These are phyloP conservation scores for Eurystomus glaucurus DNA, from an alignment of 2,797 vertebrate genomes.

Conservation along the genomic window DNA sequence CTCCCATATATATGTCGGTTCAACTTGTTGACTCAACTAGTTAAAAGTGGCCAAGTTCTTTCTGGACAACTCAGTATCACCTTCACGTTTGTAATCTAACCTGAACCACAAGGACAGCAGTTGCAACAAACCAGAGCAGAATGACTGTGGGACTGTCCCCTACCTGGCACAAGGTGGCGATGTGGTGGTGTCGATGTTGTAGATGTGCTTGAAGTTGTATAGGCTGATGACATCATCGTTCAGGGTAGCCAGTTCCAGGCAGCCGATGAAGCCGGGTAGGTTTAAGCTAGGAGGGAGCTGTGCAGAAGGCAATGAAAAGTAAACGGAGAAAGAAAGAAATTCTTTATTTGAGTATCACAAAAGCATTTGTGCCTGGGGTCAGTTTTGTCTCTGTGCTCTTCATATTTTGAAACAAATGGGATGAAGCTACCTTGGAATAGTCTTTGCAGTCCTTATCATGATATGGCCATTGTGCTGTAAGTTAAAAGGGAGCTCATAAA, in stretches of 20 bases:
- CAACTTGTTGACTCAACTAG: neutral
- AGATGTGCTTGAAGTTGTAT: constrained; percentile 93
- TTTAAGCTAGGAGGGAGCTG: constrained; percentile 92
- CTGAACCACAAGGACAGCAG: accelerated
- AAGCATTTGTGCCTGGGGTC: neutral
- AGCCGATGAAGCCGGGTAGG: constrained; percentile 93
- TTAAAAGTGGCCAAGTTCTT: neutral
- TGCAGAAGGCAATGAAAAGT: neutral
- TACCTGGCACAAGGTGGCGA: constrained; percentile 93
- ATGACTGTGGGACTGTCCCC: neutral
- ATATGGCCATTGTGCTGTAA: neutral
- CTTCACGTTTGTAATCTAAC: neutral
- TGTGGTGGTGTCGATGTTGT: constrained; percentile 87
- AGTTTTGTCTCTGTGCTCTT: neutral
- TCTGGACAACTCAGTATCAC: neutral
- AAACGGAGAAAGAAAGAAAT: neutral
- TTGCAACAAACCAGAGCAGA: neutral
- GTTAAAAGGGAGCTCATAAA: neutral
- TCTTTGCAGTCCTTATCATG: neutral
- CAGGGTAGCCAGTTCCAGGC: constrained; percentile 93
- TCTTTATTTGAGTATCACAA: neutral
- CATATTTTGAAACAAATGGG: neutral
- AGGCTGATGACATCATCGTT: constrained; percentile 96
- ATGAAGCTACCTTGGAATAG: neutral
- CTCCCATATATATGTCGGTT: neutral